Percentiles rank a stretch among this genome's conserved stretches.
Conservation (phyloP, 2,888 invertebrate genomes). For the Nebria salina region DNA sequence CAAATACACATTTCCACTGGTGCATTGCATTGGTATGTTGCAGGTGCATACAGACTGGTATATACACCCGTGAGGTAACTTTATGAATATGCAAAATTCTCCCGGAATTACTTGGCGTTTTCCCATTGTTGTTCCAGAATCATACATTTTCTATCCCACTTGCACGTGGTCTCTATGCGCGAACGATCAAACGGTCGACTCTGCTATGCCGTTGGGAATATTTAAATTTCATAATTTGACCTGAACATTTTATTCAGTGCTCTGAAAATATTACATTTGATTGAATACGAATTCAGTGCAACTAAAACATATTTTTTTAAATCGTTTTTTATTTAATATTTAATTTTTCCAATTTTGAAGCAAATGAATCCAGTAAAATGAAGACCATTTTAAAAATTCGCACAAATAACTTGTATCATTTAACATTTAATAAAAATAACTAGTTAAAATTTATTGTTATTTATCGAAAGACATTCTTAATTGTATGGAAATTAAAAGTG, state of each 20-base stretch:
- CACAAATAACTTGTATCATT: too few species aligned
- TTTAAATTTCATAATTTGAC: constrained; percentile 1
- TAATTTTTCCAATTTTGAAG: neutral
- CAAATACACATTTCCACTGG: neutral
- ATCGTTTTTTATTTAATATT: neutral
- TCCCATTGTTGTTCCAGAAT: constrained; percentile 1
- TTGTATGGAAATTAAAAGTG: too few species aligned
- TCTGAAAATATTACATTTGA: neutral
- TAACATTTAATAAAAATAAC: too few species aligned
- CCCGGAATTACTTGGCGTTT: neutral
- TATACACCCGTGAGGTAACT: neutral
- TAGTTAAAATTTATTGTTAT: too few species aligned
- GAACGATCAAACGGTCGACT: neutral
- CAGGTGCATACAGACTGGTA: neutral
- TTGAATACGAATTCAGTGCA: neutral
- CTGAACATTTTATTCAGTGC: neutral
- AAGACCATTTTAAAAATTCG: too few species aligned
- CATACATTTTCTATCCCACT: neutral
- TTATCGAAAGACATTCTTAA: too few species aligned
- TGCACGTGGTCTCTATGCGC: neutral
- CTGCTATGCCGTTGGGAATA: neutral
- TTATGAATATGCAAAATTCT: neutral
- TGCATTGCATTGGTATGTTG: neutral
- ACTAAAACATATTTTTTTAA: neutral
- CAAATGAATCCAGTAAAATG: too few species aligned